Conservation (phyloP, 1,140 invertebrate genomes). For the Trialeurodes vaporariorum region DNA sequence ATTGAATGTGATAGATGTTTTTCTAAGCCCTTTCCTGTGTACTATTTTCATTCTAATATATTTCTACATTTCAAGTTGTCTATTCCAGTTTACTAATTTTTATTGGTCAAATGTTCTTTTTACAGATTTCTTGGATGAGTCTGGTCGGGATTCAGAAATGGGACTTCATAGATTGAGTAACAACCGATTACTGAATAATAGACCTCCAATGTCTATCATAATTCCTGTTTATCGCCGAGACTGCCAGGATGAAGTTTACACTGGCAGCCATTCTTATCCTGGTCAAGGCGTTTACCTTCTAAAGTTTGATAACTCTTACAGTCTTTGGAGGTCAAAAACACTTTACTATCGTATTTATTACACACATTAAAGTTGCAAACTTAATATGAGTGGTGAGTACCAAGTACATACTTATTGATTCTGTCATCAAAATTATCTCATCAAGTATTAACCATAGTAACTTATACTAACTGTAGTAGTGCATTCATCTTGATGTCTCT, state of each 20-base stretch:
- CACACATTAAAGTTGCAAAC: slow-evolving; percentile 45
- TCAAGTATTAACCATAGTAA: no score
- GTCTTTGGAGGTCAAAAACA: slow-evolving; percentile 96
- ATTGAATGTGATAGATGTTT: no score
- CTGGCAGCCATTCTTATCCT: slow-evolving; percentile 92
- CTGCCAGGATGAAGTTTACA: slow-evolving; percentile 93
- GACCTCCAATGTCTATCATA: slow-evolving; percentile 59
- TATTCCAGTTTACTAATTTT: no score
- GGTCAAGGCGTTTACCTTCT: slow-evolving; percentile 94
- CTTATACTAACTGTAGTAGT: no score
- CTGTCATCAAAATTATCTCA: no score
- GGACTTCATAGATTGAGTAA: slow-evolving; percentile 11
- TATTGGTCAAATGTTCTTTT: no score
- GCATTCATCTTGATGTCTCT: no score
- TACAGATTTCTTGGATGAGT: slow-evolving; percentile 28
- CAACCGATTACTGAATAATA: slow-evolving; percentile 6
- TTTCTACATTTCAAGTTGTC: no score
- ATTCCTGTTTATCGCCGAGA: slow-evolving; percentile 91
- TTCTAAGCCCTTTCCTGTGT: no score
- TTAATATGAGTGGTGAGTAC: slow-evolving; percentile 3
- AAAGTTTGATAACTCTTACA: slow-evolving; percentile 99
- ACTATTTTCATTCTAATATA: no score
- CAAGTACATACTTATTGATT: no score
- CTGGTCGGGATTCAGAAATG: slow-evolving; percentile 25
- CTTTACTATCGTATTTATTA: slow-evolving; percentile 98